phyloP scores from a whole-genome alignment of 2,113 vertebrate genomes.

The Triplophysa rosa region DNA sequence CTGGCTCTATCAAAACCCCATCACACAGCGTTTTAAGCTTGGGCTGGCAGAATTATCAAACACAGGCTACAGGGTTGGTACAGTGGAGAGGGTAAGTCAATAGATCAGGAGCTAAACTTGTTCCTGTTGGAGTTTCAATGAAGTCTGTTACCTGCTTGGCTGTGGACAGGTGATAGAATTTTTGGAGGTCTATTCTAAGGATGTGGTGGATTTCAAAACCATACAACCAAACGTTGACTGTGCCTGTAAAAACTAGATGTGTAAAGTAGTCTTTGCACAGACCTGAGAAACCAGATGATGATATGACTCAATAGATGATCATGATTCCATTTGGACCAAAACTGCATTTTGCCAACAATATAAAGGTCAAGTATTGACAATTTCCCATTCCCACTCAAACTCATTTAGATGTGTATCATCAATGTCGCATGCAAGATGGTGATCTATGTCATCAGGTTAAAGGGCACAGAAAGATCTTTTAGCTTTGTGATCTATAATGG shows the following conservation, averaged over 20 bases:
- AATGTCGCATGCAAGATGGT: neutral
- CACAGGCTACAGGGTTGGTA: conserved; percentile 13
- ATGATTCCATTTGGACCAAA: conserved; percentile 39
- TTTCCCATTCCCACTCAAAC: conserved; percentile 7
- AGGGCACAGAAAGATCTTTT: neutral
- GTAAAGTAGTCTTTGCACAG: neutral
- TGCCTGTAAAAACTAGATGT: neutral
- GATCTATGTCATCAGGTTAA: conserved; percentile 23
- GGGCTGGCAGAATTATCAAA: conserved; percentile 56
- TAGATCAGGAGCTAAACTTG: conserved; percentile 41
- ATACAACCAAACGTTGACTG: neutral
- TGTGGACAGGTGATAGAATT: neutral
- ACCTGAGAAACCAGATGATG: neutral
- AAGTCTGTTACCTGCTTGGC: conserved; percentile 27
- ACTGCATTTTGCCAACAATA: conserved; percentile 64
- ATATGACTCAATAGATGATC: neutral
- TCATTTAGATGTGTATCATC: conserved; percentile 19
- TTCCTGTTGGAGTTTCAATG: conserved; percentile 17
- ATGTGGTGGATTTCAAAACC: neutral
- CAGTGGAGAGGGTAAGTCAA: conserved; percentile 28
- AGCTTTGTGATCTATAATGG: conserved; percentile 7
- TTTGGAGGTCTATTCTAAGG: conserved; percentile 17
- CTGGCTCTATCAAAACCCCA: conserved; percentile 38
- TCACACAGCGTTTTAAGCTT: conserved; percentile 45
- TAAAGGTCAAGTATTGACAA: conserved; percentile 63